phyloP scores from a whole-genome alignment of 2,888 invertebrate genomes.

The Apodemia zela region DNA sequence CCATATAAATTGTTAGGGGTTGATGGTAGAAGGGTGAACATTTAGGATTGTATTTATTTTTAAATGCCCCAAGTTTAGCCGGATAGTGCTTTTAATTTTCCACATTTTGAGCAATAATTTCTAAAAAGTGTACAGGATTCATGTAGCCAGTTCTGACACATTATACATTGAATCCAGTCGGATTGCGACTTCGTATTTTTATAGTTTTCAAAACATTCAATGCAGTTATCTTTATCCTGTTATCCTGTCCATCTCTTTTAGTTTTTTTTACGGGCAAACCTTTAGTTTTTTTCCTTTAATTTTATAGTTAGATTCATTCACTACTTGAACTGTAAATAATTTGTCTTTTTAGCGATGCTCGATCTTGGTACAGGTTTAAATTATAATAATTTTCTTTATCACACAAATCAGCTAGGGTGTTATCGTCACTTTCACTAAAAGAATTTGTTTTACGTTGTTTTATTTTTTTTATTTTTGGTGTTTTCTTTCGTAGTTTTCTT shows the following conservation, averaged over 20 bases:
- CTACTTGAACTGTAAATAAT: too few relatives aligned
- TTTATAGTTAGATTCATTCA: not conserved
- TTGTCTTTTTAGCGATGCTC: too few relatives aligned
- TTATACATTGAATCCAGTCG: constrained; percentile 28
- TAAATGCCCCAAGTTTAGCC: not conserved
- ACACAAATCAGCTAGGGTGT: too few relatives aligned
- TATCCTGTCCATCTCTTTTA: not conserved
- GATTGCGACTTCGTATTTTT: constrained; percentile 7
- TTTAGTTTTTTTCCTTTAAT: constrained; percentile 1
- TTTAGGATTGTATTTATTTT: not conserved
- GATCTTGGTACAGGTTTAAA: too few relatives aligned
- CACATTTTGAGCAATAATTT: constrained; percentile 22
- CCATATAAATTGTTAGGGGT: too few relatives aligned
- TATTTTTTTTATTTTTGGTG: too few relatives aligned
- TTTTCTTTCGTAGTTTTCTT: too few relatives aligned
- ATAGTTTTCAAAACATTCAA: constrained; percentile 7
- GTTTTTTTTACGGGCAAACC: constrained; percentile 2
- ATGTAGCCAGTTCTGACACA: constrained; percentile 28
- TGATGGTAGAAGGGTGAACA: too few relatives aligned
- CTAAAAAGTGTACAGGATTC: constrained; percentile 24
- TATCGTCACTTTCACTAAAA: too few relatives aligned
- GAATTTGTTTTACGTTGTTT: too few relatives aligned
- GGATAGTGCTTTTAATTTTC: not conserved
- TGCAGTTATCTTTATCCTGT: not conserved
- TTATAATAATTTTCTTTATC: too few relatives aligned